Conservation (phyloP, 2,888 invertebrate species). For the Herminia tarsipennalis region DNA sequence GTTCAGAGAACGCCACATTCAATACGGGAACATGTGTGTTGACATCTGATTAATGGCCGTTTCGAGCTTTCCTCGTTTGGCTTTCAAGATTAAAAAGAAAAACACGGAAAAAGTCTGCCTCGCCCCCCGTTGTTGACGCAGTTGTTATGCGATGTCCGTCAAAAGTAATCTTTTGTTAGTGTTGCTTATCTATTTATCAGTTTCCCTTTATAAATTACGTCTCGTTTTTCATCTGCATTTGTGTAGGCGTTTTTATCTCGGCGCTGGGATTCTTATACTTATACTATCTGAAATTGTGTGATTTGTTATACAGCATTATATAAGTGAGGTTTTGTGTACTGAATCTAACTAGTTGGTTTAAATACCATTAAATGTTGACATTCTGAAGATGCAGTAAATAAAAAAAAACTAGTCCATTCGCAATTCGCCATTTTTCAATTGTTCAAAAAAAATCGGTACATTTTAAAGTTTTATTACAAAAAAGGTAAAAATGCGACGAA, state of each 20-base stretch:
- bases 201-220: conserved; percentile 8
- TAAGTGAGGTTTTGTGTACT: no score
- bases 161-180: conserved; percentile 23
- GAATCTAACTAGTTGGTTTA: no score
- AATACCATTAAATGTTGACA: no score
- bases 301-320: no score
- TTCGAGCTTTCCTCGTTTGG: conserved; percentile 43
- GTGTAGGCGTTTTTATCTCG: background rate
- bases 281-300: no score
- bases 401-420: no score
- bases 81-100: conserved; percentile 52
- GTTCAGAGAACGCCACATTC: conserved; percentile 53
- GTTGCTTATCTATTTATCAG: conserved; percentile 19
- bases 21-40: conserved; percentile 58
- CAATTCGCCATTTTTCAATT: no score
- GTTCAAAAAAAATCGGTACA: no score
- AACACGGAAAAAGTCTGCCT: conserved; percentile 43
- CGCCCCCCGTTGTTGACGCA: conserved; percentile 20
- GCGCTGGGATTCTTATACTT: background rate
- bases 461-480: no score
- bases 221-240: background rate
- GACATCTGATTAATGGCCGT: conserved; percentile 69
- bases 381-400: no score
- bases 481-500: no score
- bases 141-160: conserved; percentile 27